Evolutionary conservation across 2,113 vertebrate genomes (phyloP).

Genomic region (Strigops habroptila): DNA sequence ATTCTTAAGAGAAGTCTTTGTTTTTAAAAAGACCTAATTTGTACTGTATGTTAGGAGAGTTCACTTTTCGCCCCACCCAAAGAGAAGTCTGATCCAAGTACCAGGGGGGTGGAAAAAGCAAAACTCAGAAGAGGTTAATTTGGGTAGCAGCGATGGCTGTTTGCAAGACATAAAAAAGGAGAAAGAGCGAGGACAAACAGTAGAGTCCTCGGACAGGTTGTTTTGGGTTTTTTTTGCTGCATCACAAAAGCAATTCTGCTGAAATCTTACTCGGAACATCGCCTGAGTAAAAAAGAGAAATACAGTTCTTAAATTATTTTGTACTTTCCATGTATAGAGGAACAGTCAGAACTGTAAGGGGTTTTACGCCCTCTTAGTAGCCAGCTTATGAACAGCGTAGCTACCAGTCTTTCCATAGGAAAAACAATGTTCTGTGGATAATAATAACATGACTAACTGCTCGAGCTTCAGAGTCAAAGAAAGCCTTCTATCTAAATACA

Average conservation of each 20-base stretch:
- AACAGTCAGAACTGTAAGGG: conserved; percentile 68
- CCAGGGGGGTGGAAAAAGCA: not conserved
- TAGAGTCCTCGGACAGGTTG: not conserved
- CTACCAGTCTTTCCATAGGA: conserved; percentile 57
- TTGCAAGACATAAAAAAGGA: not conserved
- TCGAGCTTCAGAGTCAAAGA: not conserved
- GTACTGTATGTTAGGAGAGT: conserved; percentile 36
- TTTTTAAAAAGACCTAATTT: conserved; percentile 56
- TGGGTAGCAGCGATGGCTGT: not conserved
- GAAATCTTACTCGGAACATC: conserved; percentile 57
- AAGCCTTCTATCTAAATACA: not conserved
- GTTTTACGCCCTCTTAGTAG: conserved; percentile 60
- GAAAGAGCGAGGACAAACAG: not conserved
- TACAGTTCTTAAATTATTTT: conserved; percentile 65
- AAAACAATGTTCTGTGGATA: conserved; percentile 46
- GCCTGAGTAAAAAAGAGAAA: conserved; percentile 70
- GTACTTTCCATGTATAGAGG: conserved; percentile 65
- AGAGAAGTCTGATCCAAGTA: not conserved
- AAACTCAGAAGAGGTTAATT: conserved; percentile 34
- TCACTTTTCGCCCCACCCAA: conserved; percentile 10
- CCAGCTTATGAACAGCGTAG: conserved; percentile 47
- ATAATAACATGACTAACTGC: not conserved
- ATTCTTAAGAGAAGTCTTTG: conserved; percentile 53
- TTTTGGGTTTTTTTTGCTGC: not conserved
- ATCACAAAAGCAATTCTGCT: conserved; percentile 57